Evolutionary conservation across 2,113 vertebrate species (phyloP), one percentile per base, ranked within the genome.

Genomic region (Psettodes erumei): DNA sequence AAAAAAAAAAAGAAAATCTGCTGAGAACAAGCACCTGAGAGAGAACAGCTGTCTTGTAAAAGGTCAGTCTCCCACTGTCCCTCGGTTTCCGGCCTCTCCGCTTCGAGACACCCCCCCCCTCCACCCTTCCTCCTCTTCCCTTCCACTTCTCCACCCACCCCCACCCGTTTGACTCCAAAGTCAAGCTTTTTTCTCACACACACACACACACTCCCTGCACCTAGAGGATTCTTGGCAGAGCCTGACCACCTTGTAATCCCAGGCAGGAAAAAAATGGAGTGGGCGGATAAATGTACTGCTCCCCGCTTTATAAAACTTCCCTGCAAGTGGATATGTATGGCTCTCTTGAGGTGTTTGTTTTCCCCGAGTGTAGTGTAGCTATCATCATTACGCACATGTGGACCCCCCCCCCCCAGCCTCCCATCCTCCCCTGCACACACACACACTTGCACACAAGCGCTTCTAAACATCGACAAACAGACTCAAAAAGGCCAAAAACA

Each of bases 1-100:
- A 93, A 90, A 93, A 45, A 27, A 43, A 30, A 10, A 32, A 30
- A 18, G 23, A 25, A 95, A 93, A 95, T 95, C 95, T 90, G 94
- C 95, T 96, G 96, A 95, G 96, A 96, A 96, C 91, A 94, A 94
- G 94, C 96, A 98, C 96, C 96, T 97, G 96, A 95, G 95, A 97
- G 94, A 95, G 94, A 96, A 97, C 97, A 98, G 96, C 97, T 98
- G 97, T 94, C 95, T 96, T 93, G 94, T 94, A 94, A 95, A 89
- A 96, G 95, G 95, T 93, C 95, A 95, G 64, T 84, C 88, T 91
- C 90, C 89, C 88, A 90, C 87, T 81, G 87, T 56, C 89, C 75
- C 90, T 84, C 13, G 51, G 73, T 90, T 92, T 89, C 89, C 87
- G 82, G 81, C 81, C 76, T 85, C 77, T 84, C 40, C 4, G 42